phyloP scores from a whole-genome alignment of 92 coral and sea anemone species.

The Porites lobata region DNA sequence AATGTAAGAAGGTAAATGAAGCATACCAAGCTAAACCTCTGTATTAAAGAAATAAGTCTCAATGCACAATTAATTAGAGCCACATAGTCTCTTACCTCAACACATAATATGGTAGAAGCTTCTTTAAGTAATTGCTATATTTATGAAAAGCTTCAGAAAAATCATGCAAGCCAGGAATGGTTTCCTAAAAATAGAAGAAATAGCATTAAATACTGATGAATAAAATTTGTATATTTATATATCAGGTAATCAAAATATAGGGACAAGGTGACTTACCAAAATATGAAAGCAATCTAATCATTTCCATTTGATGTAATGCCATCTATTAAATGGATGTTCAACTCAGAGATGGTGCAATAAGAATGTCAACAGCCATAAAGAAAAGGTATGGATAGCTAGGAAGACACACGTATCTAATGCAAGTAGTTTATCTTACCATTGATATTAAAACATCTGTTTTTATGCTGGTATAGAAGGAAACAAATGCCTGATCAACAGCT shows the following conservation, averaged over 20 bases:
- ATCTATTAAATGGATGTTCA: no score
- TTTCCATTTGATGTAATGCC: no score
- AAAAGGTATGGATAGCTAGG: no score
- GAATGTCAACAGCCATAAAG: no score
- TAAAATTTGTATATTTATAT: background rate
- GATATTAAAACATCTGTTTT: constrained; percentile 87
- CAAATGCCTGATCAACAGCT: constrained; percentile 84
- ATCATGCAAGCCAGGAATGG: constrained; percentile 83
- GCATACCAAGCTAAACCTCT: no score
- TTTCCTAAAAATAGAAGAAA: constrained; percentile 67
- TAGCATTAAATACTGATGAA: background rate
- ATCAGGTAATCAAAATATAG: no score
- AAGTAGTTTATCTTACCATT: constrained; percentile 71
- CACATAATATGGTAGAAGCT: constrained; percentile 83
- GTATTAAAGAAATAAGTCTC: no score
- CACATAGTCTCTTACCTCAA: constrained; percentile 64
- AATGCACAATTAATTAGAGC: no score
- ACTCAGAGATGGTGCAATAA: no score
- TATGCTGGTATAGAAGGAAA: constrained; percentile 81
- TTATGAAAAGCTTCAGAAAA: constrained; percentile 92
- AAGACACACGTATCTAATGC: background rate
- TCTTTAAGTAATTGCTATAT: constrained; percentile 84
- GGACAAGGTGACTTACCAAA: no score
- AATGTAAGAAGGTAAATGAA: no score
- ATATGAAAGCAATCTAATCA: no score